Conservation (phyloP, 2,888 invertebrate species). For the Oscheius sp. region DNA sequence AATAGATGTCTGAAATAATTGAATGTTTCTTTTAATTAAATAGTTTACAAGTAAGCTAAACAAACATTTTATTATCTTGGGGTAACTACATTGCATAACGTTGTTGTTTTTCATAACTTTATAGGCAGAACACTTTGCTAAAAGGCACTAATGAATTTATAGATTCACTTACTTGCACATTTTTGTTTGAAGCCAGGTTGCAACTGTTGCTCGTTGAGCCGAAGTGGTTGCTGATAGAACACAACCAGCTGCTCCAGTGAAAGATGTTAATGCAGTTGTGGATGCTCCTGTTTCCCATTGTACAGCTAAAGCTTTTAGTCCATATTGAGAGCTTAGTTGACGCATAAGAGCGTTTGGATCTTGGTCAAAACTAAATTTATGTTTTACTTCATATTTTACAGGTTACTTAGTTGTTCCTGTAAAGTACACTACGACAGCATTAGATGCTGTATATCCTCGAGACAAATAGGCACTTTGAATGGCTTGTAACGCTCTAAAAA, state of each 20-base stretch:
- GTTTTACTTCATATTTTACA: not conserved
- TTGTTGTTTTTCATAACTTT: too few relatives aligned
- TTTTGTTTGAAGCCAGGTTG: slow-evolving; percentile 45
- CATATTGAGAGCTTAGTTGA: slow-evolving; percentile 34
- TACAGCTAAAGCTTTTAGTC: slow-evolving; percentile 42
- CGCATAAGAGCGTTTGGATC: slow-evolving; percentile 39
- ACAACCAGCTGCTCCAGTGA: slow-evolving; percentile 33
- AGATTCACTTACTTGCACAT: slow-evolving; percentile 38
- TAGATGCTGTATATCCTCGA: slow-evolving; percentile 34
- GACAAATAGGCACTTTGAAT: slow-evolving; percentile 38
- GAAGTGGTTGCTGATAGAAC: slow-evolving; percentile 20
- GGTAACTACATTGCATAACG: too few relatives aligned
- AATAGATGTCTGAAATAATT: too few relatives aligned
- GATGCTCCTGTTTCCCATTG: slow-evolving; percentile 39
- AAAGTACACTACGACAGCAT: slow-evolving; percentile 47
- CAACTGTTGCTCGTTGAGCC: slow-evolving; percentile 8
- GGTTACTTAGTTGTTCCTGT: slow-evolving; percentile 45
- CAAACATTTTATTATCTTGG: too few relatives aligned
- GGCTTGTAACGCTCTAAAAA: slow-evolving; percentile 35
- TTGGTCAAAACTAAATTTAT: slow-evolving; percentile 36
- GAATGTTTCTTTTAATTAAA: too few relatives aligned
- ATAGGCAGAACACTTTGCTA: slow-evolving; percentile 24
- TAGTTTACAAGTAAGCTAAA: too few relatives aligned
- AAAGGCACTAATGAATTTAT: not conserved
- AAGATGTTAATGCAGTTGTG: slow-evolving; percentile 31